A percentile compares a stretch with the other conserved stretches of the same genome.
These are phyloP conservation scores for Apoda limacodes DNA, from an alignment of 2,888 invertebrate genomes.

Conservation along the genomic window DNA sequence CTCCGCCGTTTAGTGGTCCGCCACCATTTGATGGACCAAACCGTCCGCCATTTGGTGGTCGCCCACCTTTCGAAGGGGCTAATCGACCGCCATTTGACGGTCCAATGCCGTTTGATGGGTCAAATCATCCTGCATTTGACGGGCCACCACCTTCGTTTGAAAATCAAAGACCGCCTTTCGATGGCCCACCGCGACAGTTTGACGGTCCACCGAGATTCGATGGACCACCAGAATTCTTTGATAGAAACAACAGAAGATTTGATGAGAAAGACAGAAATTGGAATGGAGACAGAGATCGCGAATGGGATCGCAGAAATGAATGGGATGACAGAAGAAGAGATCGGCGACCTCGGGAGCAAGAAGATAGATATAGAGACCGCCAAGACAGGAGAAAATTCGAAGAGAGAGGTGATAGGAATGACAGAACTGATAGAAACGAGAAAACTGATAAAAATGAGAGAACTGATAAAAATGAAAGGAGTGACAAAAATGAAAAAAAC, in stretches of 20 bases:
- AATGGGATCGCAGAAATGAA: constrained; percentile 36
- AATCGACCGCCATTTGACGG: constrained; percentile 29
- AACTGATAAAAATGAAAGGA: no score
- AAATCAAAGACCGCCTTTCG: constrained; percentile 18
- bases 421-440: no score
- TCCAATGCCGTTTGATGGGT: constrained; percentile 31
- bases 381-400: constrained; percentile 13
- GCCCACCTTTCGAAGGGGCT: constrained; percentile 31
- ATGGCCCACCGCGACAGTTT: constrained; percentile 18
- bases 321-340: constrained; percentile 45
- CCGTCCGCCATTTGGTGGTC: constrained; percentile 13
- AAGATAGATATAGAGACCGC: constrained; percentile 24
- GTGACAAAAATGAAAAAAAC: no score
- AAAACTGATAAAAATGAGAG: no score
- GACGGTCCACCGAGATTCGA: constrained; percentile 27
- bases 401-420: constrained; percentile 2
- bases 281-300: constrained; percentile 41
- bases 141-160: constrained; percentile 20
- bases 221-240: constrained; percentile 52
- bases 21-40: constrained; percentile 27
- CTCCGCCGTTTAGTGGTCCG: constrained; percentile 33
- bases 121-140: constrained; percentile 27
- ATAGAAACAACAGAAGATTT: constrained; percentile 47
- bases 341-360: constrained; percentile 24
- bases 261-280: constrained; percentile 50